phyloP scores from a whole-genome alignment of 2,797 vertebrate genomes.

The Manis pentadactyla region DNA sequence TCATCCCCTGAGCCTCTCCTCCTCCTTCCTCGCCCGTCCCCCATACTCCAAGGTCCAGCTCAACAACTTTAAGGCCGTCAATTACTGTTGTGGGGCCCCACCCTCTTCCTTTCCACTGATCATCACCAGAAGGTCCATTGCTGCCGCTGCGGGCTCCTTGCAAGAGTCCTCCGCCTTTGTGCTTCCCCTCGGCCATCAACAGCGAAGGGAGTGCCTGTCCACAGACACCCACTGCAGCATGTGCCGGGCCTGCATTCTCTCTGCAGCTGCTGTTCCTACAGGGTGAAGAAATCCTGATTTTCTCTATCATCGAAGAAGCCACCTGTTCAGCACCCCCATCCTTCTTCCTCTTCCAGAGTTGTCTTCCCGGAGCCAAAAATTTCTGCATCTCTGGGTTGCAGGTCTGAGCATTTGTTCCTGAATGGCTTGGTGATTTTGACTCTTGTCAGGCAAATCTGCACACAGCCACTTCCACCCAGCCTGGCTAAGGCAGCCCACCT shows the following conservation, averaged over 20 bases:
- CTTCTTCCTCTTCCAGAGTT: background rate
- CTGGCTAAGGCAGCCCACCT: background rate
- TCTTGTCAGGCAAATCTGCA: slow-evolving; percentile 55
- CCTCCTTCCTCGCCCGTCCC: background rate
- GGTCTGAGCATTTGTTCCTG: slow-evolving; percentile 31
- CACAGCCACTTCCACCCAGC: background rate
- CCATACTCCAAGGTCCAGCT: background rate
- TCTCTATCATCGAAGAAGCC: background rate
- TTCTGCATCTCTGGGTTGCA: background rate
- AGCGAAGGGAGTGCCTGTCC: background rate
- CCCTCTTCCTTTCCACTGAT: background rate
- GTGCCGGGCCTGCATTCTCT: background rate
- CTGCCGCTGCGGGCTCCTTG: rapidly evolving
- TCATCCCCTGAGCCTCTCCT: rapidly evolving
- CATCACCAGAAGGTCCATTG: background rate
- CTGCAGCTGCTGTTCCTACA: background rate
- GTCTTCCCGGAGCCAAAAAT: background rate
- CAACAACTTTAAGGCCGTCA: background rate
- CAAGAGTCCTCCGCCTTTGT: rapidly evolving
- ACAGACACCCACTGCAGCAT: rapidly evolving
- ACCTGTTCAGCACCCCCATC: background rate
- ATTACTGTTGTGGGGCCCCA: background rate
- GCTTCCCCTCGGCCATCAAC: rapidly evolving
- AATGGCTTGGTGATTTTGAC: background rate
- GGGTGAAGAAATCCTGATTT: background rate